Percentiles rank a stretch among this genome's conserved stretches.
Conservation (phyloP, 2,888 invertebrate species). For the Coremacera marginata region DNA sequence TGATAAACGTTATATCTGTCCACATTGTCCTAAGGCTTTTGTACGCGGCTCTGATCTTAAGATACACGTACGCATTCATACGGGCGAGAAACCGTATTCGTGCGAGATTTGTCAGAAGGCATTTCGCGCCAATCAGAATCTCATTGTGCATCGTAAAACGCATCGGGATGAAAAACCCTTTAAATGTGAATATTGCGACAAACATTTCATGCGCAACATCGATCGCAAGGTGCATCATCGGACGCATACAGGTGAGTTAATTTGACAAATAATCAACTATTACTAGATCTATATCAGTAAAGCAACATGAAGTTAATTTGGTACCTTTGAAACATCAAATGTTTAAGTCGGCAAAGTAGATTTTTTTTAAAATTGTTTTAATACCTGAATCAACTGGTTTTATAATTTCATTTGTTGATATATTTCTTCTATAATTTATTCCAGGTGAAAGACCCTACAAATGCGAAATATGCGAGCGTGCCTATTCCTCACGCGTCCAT, state of each 20-base stretch:
- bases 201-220: conserved; percentile 64
- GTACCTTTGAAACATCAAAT: too few species aligned
- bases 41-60: conserved; percentile 64
- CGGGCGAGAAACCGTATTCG: conserved; percentile 63
- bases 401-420: background rate
- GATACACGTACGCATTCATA: conserved; percentile 63
- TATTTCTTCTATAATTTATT: background rate
- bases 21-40: conserved; percentile 62
- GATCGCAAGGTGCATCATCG: conserved; percentile 65
- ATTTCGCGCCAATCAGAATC: conserved; percentile 66
- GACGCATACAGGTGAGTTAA: conserved; percentile 60
- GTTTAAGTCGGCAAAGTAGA: too few species aligned
- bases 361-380: too few species aligned
- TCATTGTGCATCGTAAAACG: conserved; percentile 63
- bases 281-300: too few species aligned
- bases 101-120: conserved; percentile 63
- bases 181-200: conserved; percentile 64
- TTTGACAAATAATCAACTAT: background rate
- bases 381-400: too few species aligned
- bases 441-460: conserved; percentile 63
- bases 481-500: conserved; percentile 64
- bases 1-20: conserved; percentile 63
- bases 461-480: conserved; percentile 60
- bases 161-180: conserved; percentile 63
- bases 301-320: background rate